A percentile compares a stretch with the other conserved stretches of the same genome.
Conservation (phyloP, 2,888 invertebrate genomes). For the Ditula angustiorana region DNA sequence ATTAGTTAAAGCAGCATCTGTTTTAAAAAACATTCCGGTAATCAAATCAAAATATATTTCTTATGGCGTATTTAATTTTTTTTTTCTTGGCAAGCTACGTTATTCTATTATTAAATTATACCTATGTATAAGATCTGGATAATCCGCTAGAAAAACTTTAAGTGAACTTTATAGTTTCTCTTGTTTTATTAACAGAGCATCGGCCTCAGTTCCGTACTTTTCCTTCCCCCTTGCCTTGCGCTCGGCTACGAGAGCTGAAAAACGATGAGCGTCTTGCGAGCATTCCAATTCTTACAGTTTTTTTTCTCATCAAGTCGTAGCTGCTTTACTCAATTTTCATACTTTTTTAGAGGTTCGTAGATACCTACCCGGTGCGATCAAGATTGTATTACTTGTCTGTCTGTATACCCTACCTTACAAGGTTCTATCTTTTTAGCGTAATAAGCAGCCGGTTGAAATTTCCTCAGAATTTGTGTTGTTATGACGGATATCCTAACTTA, state of each 20-base stretch:
- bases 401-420: too few species aligned
- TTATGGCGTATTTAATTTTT: too few species aligned
- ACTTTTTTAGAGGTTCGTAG: too few species aligned
- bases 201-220: constrained; percentile 27
- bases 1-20: too few species aligned
- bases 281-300: constrained; percentile 16
- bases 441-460: too few species aligned
- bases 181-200: constrained; percentile 28
- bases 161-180: constrained; percentile 25
- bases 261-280: constrained; percentile 28
- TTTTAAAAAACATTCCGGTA: too few species aligned
- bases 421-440: too few species aligned
- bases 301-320: constrained; percentile 22
- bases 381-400: too few species aligned
- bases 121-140: not conserved
- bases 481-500: too few species aligned
- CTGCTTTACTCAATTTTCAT: constrained; percentile 26
- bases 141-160: constrained; percentile 13
- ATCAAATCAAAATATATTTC: too few species aligned
- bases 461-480: too few species aligned
- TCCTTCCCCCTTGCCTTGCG: constrained; percentile 25
- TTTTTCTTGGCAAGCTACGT: constrained; percentile 1
- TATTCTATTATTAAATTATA: not conserved
- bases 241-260: constrained; percentile 32
- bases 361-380: too few species aligned